Conservation (phyloP, 2,888 invertebrate genomes). For the Gandaritis pyraliata region DNA sequence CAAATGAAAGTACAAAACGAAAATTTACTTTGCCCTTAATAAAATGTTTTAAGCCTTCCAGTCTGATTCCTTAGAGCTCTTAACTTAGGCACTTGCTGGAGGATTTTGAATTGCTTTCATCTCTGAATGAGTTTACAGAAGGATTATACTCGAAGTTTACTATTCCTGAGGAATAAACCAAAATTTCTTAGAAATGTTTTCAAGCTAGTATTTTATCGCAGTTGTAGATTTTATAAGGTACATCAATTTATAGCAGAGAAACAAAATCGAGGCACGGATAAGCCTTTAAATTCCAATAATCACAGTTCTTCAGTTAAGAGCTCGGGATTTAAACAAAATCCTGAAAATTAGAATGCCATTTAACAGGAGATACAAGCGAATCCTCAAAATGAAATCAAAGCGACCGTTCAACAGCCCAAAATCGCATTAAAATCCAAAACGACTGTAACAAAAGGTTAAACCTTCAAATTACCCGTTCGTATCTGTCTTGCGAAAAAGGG, state of each 20-base stretch:
- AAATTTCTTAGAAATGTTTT: not conserved
- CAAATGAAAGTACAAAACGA: conserved; percentile 13
- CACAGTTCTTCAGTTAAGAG: conserved; percentile 21
- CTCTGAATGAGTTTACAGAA: conserved; percentile 10
- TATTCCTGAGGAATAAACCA: not conserved
- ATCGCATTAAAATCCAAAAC: conserved; percentile 67
- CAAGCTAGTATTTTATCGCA: not conserved
- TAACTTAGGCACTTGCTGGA: conserved; percentile 6
- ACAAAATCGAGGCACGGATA: not conserved
- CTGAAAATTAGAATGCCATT: conserved; percentile 42
- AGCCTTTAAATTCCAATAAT: conserved; percentile 10
- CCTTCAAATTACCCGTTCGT: conserved; percentile 77
- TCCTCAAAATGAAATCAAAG: conserved; percentile 65
- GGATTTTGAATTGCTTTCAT: conserved; percentile 16
- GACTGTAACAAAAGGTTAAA: conserved; percentile 65
- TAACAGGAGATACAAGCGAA: conserved; percentile 58
- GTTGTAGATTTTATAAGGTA: not conserved
- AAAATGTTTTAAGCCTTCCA: conserved; percentile 14
- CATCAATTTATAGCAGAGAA: not conserved
- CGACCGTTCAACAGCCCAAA: conserved; percentile 52
- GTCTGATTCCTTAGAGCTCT: conserved; percentile 17
- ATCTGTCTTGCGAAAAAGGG: conserved; percentile 70
- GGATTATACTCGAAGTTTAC: not conserved
- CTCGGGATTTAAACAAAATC: conserved; percentile 29
- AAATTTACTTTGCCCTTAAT: not conserved